phyloP scores from a whole-genome alignment of 2,888 invertebrate species.

The Eilema caniola region DNA sequence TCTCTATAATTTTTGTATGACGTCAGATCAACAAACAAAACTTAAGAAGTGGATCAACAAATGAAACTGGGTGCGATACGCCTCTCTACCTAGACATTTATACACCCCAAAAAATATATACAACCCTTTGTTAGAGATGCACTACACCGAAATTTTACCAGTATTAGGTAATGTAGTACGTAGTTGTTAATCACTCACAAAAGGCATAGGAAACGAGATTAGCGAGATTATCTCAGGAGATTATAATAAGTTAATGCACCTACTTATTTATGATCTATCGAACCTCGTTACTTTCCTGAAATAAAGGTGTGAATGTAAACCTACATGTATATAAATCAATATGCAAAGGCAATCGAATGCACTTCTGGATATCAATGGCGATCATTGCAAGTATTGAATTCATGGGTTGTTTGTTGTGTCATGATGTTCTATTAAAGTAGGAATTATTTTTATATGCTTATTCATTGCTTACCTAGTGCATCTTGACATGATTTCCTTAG shows the following conservation, averaged over 20 bases:
- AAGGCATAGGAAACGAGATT: background rate
- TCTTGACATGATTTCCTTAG: constrained; percentile 95
- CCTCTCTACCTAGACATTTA: no score
- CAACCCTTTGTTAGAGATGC: no score
- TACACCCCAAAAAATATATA: no score
- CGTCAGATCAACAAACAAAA: background rate
- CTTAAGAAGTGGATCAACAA: background rate
- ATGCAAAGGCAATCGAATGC: background rate
- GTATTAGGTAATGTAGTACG: no score
- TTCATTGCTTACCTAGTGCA: constrained; percentile 90
- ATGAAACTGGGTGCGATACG: no score
- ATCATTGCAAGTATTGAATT: constrained; percentile 1
- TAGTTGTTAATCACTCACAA: background rate
- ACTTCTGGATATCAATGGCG: background rate
- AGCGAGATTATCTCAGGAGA: background rate
- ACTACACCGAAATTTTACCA: background rate
- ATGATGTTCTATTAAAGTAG: background rate
- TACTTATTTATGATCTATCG: no score
- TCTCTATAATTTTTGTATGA: background rate
- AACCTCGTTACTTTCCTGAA: background rate
- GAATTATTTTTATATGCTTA: background rate
- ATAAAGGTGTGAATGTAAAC: background rate
- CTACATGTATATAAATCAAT: background rate
- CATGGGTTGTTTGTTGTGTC: background rate
- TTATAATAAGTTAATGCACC: background rate